phyloP scores from a whole-genome alignment of 2,113 vertebrate genomes.

The Nesoenas mayeri region DNA sequence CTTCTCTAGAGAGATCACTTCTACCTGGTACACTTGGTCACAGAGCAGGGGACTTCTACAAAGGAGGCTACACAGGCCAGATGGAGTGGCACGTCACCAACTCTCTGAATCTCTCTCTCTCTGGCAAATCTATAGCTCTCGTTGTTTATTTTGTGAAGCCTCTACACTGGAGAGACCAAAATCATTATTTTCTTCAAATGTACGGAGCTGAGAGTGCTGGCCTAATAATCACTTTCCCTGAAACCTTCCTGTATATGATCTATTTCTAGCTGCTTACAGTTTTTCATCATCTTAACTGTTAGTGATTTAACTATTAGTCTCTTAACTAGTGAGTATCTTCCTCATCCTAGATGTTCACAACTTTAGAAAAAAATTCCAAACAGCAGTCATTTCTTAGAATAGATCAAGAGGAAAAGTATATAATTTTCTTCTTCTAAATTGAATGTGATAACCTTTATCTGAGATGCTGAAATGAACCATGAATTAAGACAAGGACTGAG shows the following conservation, averaged over 20 bases:
- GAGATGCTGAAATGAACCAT: not conserved
- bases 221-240: not conserved
- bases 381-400: not conserved
- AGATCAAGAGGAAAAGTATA: not conserved
- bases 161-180: not conserved
- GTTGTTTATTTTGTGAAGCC: not conserved
- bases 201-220: not conserved
- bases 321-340: not conserved
- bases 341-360: not conserved
- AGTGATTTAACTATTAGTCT: not conserved
- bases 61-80: not conserved
- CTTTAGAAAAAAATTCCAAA: not conserved
- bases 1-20: not conserved
- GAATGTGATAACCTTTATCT: not conserved
- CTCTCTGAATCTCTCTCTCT: not conserved
- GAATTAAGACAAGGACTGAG: not conserved
- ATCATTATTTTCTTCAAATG: not conserved
- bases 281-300: not conserved
- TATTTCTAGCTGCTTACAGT: not conserved
- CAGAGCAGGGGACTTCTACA: not conserved
- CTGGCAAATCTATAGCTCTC: not conserved
- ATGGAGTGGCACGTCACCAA: not conserved
- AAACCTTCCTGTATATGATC: not conserved
- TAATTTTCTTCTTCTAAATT: not conserved
- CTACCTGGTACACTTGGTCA: not conserved